Percentiles rank a stretch among this genome's conserved stretches.
Evolutionary conservation across 1,140 invertebrate species (phyloP).

Genomic region (Galleria mellonella): DNA sequence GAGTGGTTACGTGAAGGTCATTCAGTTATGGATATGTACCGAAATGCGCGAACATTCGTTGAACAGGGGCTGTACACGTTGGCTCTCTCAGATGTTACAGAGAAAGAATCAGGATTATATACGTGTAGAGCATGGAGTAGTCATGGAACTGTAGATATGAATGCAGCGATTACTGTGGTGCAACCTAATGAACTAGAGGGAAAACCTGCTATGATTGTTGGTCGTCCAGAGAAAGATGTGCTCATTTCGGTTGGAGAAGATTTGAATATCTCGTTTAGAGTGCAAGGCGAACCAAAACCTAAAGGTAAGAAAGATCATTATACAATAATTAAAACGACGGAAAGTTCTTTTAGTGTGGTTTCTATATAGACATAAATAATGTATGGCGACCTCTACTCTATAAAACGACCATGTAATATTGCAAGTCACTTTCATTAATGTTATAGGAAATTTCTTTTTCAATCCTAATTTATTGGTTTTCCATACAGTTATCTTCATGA

Average conservation of each 20-base stretch:
- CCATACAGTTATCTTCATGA: slow-evolving; percentile 86
- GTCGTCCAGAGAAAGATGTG: slow-evolving; percentile 84
- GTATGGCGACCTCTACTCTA: too few species aligned
- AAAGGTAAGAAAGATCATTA: slow-evolving; percentile 76
- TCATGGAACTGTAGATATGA: slow-evolving; percentile 84
- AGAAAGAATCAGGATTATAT: slow-evolving; percentile 92
- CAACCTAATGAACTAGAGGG: slow-evolving; percentile 76
- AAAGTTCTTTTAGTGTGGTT: too few species aligned
- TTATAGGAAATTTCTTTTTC: too few species aligned
- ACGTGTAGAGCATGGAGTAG: slow-evolving; percentile 87
- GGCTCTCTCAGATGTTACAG: slow-evolving; percentile 83
- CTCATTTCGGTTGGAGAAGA: slow-evolving; percentile 85
- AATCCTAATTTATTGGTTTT: neutral
- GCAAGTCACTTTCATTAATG: too few species aligned
- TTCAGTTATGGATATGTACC: slow-evolving; percentile 72
- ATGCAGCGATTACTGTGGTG: slow-evolving; percentile 80
- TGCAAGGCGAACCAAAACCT: slow-evolving; percentile 87
- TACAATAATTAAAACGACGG: too few species aligned
- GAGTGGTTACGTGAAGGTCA: slow-evolving; percentile 82
- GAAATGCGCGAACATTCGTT: slow-evolving; percentile 77
- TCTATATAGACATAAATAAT: too few species aligned
- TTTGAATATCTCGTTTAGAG: slow-evolving; percentile 85
- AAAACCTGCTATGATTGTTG: slow-evolving; percentile 85
- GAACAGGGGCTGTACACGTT: slow-evolving; percentile 93
- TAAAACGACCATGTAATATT: too few species aligned